Conservation (phyloP, 1,140 invertebrate species). For the Cyclina sinensis region DNA sequence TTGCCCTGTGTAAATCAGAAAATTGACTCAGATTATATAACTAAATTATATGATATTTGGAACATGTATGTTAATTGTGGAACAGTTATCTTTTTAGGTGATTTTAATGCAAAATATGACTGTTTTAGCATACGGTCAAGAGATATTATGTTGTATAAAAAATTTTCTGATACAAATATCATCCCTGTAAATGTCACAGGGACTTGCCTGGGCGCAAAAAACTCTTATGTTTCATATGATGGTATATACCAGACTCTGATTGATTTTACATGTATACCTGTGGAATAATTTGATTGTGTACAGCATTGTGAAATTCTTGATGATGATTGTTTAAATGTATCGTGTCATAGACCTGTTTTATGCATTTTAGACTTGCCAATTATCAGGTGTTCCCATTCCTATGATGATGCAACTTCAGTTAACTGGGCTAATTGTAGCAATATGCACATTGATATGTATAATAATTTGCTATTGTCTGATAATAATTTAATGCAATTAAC, state of each 20-base stretch:
- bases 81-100: not conserved
- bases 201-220: not conserved
- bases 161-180: not conserved
- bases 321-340: constrained; percentile 52
- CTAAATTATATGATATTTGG: not conserved
- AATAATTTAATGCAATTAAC: not conserved
- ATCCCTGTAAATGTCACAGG: not conserved
- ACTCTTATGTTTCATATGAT: constrained; percentile 37
- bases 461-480: not conserved
- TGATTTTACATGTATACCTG: constrained; percentile 21
- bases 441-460: not conserved
- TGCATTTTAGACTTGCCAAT: not conserved
- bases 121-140: not conserved
- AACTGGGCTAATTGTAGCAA: not conserved
- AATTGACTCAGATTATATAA: not conserved
- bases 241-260: constrained; percentile 20
- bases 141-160: not conserved
- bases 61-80: not conserved
- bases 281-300: not conserved
- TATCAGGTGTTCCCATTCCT: not conserved
- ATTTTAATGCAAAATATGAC: no score
- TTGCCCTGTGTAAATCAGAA: constrained; percentile 27
- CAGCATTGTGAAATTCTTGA: constrained; percentile 10
- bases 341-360: constrained; percentile 18
- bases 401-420: not conserved